Evolutionary conservation across 2,113 vertebrate species (phyloP).

Genomic region (Lepus timidus): DNA sequence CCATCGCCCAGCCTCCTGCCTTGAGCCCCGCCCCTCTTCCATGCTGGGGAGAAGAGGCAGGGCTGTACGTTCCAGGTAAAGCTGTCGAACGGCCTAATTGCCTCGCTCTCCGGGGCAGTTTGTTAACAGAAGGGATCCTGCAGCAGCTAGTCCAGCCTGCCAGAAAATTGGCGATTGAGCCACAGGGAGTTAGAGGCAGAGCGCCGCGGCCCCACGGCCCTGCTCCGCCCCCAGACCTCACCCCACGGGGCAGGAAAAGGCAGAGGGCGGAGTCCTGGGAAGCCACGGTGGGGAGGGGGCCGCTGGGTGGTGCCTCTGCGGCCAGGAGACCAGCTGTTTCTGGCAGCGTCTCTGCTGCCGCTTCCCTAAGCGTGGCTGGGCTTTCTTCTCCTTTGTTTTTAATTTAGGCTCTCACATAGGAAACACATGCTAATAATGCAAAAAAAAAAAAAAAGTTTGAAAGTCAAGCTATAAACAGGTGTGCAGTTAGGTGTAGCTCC

Average conservation of each 20-base stretch:
- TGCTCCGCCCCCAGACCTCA: neutral
- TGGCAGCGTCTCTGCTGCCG: neutral
- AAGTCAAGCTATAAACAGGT: neutral
- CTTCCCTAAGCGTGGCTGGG: neutral
- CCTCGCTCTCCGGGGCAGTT: conserved; percentile 91
- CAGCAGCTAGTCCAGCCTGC: conserved; percentile 92
- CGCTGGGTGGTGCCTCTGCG: neutral
- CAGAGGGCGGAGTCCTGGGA: accelerated
- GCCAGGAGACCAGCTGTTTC: neutral
- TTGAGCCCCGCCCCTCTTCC: neutral
- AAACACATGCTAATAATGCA: neutral
- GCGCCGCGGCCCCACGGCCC: conserved; percentile 67
- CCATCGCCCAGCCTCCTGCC: neutral
- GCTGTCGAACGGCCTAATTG: conserved; percentile 95
- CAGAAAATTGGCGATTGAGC: conserved; percentile 96
- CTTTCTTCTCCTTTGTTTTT: neutral
- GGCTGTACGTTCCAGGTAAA: conserved; percentile 91
- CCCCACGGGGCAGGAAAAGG: neutral
- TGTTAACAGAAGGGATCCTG: conserved; percentile 94
- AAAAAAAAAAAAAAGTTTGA: neutral
- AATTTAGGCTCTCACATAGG: neutral
- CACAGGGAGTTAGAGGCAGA: conserved; percentile 92
- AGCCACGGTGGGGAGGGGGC: too few species aligned
- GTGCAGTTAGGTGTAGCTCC: too few species aligned
- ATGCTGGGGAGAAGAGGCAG: conserved; percentile 60